Evolutionary conservation across 2,113 vertebrate species (phyloP).

Genomic region (Balaeniceps rex): DNA sequence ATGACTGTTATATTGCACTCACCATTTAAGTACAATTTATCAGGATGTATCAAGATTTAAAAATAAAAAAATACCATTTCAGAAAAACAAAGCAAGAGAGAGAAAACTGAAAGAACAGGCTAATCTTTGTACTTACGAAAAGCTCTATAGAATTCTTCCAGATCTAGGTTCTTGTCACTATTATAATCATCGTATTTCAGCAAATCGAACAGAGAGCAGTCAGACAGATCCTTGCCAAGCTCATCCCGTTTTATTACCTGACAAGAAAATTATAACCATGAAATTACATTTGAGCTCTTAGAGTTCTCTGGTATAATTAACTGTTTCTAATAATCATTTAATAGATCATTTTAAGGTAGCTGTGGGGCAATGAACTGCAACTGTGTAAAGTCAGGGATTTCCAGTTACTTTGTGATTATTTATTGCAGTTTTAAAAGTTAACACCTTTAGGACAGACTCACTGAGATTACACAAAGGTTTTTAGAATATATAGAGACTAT

Average conservation of each 20-base stretch:
- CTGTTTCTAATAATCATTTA: conserved; percentile 60
- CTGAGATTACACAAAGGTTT: background rate
- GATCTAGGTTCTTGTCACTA: conserved; percentile 83
- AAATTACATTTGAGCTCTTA: conserved; percentile 53
- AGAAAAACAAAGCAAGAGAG: background rate
- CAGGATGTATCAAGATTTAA: background rate
- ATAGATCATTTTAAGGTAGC: conserved; percentile 52
- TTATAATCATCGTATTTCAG: conserved; percentile 91
- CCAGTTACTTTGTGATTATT: conserved; percentile 34
- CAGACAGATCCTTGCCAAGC: conserved; percentile 79
- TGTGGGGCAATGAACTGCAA: conserved; percentile 27
- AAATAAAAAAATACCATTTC: background rate
- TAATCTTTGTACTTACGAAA: conserved; percentile 83
- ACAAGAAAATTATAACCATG: conserved; percentile 69
- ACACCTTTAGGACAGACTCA: background rate
- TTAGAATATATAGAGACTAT: background rate
- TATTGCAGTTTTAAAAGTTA: conserved; percentile 30
- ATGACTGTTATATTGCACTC: background rate
- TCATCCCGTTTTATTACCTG: conserved; percentile 94
- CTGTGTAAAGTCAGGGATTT: conserved; percentile 31
- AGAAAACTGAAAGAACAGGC: background rate
- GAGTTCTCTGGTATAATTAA: conserved; percentile 54
- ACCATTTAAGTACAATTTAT: background rate
- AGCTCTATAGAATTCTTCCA: conserved; percentile 91
- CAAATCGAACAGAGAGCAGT: conserved; percentile 90